Conservation (phyloP, 2,113 vertebrate genomes). For the Cettia cetti region DNA sequence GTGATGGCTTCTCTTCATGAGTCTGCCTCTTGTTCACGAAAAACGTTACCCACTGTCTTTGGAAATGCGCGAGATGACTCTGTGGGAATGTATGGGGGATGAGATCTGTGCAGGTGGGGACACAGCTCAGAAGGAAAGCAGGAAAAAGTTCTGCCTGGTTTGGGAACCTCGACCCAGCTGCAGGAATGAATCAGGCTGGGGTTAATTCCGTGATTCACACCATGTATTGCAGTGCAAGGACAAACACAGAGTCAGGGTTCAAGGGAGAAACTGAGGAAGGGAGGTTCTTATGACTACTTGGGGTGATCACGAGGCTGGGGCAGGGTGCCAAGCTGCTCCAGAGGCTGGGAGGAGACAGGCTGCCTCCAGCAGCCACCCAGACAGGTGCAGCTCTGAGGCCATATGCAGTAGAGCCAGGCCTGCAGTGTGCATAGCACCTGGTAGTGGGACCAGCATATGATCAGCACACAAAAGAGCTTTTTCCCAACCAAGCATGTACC, state of each 20-base stretch:
- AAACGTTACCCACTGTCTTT: fast-evolving
- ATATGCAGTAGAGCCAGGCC: not conserved
- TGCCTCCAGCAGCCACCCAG: not conserved
- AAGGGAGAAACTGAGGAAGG: not conserved
- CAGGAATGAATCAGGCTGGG: not conserved
- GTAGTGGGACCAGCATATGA: not conserved
- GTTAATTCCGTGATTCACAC: not conserved
- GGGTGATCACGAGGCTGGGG: not conserved
- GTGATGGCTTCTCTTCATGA: not conserved
- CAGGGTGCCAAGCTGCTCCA: not conserved
- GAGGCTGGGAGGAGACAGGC: not conserved
- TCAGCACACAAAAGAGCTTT: not conserved
- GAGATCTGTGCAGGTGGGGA: not conserved
- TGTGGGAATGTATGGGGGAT: fast-evolving
- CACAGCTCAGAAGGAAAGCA: fast-evolving
- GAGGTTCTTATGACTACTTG: fast-evolving
- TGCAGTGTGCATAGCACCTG: not conserved
- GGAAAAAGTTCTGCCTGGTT: not conserved
- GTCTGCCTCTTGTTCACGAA: not conserved
- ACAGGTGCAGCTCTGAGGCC: not conserved
- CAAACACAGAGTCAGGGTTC: not conserved
- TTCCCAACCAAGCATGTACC: not conserved
- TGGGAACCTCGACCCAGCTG: fast-evolving
- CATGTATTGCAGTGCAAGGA: not conserved
- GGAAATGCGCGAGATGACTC: fast-evolving